Conservation (phyloP, 2,113 vertebrate species). For the Azemiops feae region DNA sequence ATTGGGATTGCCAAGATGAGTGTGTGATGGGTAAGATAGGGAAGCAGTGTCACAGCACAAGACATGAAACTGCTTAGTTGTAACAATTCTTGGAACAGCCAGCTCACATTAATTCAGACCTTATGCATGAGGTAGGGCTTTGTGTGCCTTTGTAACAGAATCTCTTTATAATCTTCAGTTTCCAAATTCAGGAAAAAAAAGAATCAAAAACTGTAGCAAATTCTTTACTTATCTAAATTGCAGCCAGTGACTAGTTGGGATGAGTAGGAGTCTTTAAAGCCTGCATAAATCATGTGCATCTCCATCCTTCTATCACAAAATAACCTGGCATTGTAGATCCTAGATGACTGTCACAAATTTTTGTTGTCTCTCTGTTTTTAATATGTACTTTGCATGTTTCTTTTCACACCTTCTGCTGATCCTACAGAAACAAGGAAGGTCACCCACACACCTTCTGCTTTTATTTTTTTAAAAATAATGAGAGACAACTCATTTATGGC, state of each 20-base stretch:
- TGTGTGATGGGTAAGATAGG: not conserved
- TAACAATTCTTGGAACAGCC: not conserved
- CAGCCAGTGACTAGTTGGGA: not conserved
- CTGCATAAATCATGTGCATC: not conserved
- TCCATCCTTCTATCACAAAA: not conserved
- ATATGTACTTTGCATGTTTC: constrained; percentile 53
- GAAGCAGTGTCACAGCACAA: not conserved
- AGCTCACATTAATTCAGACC: not conserved
- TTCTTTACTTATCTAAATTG: not conserved
- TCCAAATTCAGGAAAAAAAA: not conserved
- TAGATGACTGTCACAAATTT: constrained; percentile 47
- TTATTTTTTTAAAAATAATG: constrained; percentile 11
- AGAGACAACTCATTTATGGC: constrained; percentile 41
- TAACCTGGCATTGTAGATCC: constrained; percentile 27
- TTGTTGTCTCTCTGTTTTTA: constrained; percentile 55
- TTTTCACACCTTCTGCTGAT: constrained; percentile 58
- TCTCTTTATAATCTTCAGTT: not conserved
- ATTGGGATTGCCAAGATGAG: not conserved
- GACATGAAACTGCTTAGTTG: not conserved
- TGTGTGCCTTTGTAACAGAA: not conserved
- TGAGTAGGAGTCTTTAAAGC: not conserved
- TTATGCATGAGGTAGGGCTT: not conserved
- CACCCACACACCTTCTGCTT: constrained; percentile 71
- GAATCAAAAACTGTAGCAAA: not conserved
- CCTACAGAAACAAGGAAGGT: constrained; percentile 58